Conservation (phyloP, 1,140 invertebrate species). For the Papilio glaucus region DNA sequence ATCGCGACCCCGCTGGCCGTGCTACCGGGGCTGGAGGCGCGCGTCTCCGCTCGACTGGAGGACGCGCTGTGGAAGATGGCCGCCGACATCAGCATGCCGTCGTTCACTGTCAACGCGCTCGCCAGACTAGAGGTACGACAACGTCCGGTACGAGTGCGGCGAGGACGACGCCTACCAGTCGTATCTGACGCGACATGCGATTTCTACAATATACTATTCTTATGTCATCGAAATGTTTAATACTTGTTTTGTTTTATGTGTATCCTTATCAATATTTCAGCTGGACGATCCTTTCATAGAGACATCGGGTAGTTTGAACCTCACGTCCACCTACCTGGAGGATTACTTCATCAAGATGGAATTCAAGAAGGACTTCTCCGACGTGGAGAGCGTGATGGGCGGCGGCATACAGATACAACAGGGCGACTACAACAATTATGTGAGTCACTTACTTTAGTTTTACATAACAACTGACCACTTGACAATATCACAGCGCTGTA, state of each 20-base stretch:
- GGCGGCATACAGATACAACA: slow-evolving; percentile 83
- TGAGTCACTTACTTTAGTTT: slow-evolving; percentile 54
- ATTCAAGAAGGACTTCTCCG: slow-evolving; percentile 87
- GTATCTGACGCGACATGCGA: no score
- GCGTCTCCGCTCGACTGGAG: slow-evolving; percentile 67
- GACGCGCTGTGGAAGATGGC: slow-evolving; percentile 73
- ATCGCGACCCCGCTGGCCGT: slow-evolving; percentile 70
- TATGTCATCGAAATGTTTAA: no score
- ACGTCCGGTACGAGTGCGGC: not conserved
- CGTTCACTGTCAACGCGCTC: slow-evolving; percentile 69
- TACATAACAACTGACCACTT: not conserved
- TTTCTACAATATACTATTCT: no score
- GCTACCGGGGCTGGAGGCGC: slow-evolving; percentile 66
- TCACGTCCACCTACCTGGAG: slow-evolving; percentile 85
- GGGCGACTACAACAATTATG: slow-evolving; percentile 77
- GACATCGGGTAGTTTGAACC: slow-evolving; percentile 82
- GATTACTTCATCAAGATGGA: slow-evolving; percentile 86
- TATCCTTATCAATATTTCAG: slow-evolving; percentile 43
- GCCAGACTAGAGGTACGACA: slow-evolving; percentile 70
- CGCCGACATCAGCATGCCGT: slow-evolving; percentile 74
- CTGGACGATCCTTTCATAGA: slow-evolving; percentile 86
- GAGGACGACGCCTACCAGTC: not conserved
- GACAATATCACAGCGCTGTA: no score
- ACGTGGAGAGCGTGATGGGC: slow-evolving; percentile 84
- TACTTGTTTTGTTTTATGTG: not conserved